Conservation (phyloP, 2,113 vertebrate species). For the Apteryx owenii region DNA sequence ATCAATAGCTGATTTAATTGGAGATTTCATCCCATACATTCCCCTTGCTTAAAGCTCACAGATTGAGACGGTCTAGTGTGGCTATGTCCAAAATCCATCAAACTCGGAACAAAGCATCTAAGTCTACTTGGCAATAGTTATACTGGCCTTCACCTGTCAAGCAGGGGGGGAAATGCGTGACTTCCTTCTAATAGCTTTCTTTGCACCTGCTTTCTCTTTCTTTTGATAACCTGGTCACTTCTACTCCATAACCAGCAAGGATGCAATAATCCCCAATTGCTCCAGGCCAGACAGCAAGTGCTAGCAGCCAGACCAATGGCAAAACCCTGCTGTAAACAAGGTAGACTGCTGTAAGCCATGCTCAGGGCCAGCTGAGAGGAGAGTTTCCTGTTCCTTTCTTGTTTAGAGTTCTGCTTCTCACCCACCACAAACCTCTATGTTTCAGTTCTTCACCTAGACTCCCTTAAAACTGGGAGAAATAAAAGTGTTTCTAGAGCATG, state of each 20-base stretch:
- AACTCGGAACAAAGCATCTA: not conserved
- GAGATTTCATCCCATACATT: not conserved
- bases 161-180: not conserved
- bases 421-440: not conserved
- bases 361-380: not conserved
- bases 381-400: not conserved
- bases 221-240: not conserved
- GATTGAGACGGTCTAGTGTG: not conserved
- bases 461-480: not conserved
- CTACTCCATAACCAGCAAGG: not conserved
- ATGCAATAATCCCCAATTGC: not conserved
- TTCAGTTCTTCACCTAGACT: not conserved
- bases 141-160: not conserved
- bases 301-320: not conserved
- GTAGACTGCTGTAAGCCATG: not conserved
- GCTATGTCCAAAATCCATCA: not conserved
- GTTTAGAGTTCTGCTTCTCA: not conserved
- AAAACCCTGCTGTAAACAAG: not conserved
- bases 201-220: not conserved
- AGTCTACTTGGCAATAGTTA: not conserved
- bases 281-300: not conserved
- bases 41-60: not conserved
- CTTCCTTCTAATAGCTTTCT: not conserved
- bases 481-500: not conserved
- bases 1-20: not conserved